A percentile compares a stretch with the other conserved stretches of the same genome.
Evolutionary conservation across 1,140 invertebrate species (phyloP).

Genomic region (Drosophila suzukii): DNA sequence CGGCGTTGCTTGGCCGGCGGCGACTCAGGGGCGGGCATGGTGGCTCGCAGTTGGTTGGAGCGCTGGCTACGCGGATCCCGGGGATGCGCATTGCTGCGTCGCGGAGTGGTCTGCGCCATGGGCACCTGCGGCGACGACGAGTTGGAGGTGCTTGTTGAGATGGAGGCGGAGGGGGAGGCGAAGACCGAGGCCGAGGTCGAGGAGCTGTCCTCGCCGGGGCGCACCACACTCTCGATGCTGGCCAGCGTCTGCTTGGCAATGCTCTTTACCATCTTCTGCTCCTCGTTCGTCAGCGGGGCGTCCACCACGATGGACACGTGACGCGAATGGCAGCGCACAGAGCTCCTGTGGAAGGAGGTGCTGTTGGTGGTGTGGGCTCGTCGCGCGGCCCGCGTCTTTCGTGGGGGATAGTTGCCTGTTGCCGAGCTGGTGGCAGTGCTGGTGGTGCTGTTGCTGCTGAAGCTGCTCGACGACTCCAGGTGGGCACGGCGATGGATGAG

Average conservation of each 20-base stretch:
- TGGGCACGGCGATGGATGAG: slow-evolving; percentile 59
- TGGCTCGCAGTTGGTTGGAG: slow-evolving; percentile 44
- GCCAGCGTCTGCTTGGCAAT: slow-evolving; percentile 56
- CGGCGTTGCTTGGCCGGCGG: slow-evolving; percentile 49
- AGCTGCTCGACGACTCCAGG: slow-evolving; percentile 28
- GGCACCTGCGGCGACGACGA: slow-evolving; percentile 2
- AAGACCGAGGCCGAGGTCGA: no score
- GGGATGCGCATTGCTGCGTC: slow-evolving; percentile 10
- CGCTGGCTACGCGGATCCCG: slow-evolving; percentile 86
- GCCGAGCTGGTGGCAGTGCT: not conserved
- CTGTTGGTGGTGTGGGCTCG: slow-evolving; percentile 47
- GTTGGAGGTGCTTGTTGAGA: slow-evolving; percentile 4
- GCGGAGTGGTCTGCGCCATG: not conserved
- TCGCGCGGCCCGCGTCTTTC: slow-evolving; percentile 19
- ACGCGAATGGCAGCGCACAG: slow-evolving; percentile 54
- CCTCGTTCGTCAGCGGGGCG: slow-evolving; percentile 43
- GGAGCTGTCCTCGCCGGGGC: slow-evolving; percentile 15
- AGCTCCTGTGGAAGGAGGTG: slow-evolving; percentile 20
- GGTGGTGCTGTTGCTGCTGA: slow-evolving; percentile 27
- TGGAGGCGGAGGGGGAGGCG: not conserved
- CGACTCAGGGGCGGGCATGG: slow-evolving; percentile 53
- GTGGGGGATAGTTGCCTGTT: not conserved
- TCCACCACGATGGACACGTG: slow-evolving; percentile 69
- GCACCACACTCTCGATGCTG: slow-evolving; percentile 58
- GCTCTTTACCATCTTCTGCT: slow-evolving; percentile 35